A percentile compares a stretch with the other conserved stretches of the same genome.
Conservation (phyloP, 1,140 invertebrate species). For the Lucilia cuprina region DNA sequence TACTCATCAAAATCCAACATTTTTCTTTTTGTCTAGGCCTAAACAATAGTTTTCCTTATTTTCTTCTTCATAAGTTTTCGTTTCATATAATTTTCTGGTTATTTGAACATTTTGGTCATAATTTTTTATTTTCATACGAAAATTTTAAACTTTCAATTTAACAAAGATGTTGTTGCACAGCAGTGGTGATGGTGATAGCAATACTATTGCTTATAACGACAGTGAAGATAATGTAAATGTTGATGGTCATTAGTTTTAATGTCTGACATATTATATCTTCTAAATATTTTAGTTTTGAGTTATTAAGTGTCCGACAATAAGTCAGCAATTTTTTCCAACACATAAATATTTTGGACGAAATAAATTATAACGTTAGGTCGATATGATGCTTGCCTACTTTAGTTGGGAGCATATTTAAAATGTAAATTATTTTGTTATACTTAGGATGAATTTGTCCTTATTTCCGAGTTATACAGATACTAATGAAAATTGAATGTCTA, state of each 20-base stretch:
- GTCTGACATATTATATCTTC: background rate
- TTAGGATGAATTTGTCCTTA: too few relatives aligned
- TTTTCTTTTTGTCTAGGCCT: background rate
- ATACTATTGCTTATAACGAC: background rate
- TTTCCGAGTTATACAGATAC: too few relatives aligned
- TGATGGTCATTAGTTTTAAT: background rate
- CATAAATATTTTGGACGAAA: too few relatives aligned
- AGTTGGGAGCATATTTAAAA: too few relatives aligned
- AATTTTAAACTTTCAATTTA: background rate
- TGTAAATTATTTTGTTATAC: too few relatives aligned
- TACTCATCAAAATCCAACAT: background rate
- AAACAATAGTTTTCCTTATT: background rate
- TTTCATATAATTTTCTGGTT: background rate
- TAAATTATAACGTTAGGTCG: too few relatives aligned
- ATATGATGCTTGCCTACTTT: too few relatives aligned
- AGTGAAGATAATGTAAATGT: background rate
- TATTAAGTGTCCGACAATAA: too few relatives aligned
- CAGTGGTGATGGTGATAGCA: background rate
- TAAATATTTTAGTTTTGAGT: too few relatives aligned
- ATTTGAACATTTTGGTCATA: background rate
- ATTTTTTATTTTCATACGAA: background rate
- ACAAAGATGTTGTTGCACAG: too few relatives aligned
- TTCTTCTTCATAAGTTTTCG: background rate
- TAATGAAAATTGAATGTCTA: too few relatives aligned
- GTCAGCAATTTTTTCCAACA: too few relatives aligned